Base-by-base conservation (phyloP, 2,113 vertebrate species). In the Mystacornis crossleyi region DNA sequence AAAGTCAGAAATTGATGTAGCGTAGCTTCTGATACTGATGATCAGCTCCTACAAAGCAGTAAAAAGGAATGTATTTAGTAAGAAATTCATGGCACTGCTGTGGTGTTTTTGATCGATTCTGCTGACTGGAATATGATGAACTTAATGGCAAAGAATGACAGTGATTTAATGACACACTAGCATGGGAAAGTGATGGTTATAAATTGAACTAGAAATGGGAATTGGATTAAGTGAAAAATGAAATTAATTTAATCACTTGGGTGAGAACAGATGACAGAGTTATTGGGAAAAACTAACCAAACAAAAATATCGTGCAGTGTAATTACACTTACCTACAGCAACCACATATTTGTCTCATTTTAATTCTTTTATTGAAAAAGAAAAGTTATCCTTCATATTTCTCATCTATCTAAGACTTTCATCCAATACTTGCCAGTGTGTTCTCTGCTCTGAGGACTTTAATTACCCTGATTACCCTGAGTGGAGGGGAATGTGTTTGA, bases 211-310 rank as follows among this genome's bases (percentile, higher is more conserved):
- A 74, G 60, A 86, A 86, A 48, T 84, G 6, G 31, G 31, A 81
- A 86, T 71, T 91, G 33, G 74, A 77, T 95, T 81, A 95, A 95
- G 43, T 90, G 87, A 90, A 78, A 95, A 94, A 92, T 85, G 28
- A 85, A 90, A 90, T 86, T 75, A 89, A 71, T 91, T 94, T 82
- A 74, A 86, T 74, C 36, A 26, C 67, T 78, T 3, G 2, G 10
- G 34, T 3, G n/a, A 78, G 72, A 71, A 51, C 50, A 71, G n/a
- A 65, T 90, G 88, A 74, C 53, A 61, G 33, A 48, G 16, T 79
- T 95, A 86, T 64, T 55, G 53, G n/a, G 53, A 83, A 75, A 80
- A 93, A 86, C 43, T 90, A 78, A 47, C 48, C 77, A 69, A 78
- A 92, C 18, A 21, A 90, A 83, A 86, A 57, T 54, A 74, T 29